Conservation (phyloP, 2,113 vertebrate species). For the Otolemur garnettii region DNA sequence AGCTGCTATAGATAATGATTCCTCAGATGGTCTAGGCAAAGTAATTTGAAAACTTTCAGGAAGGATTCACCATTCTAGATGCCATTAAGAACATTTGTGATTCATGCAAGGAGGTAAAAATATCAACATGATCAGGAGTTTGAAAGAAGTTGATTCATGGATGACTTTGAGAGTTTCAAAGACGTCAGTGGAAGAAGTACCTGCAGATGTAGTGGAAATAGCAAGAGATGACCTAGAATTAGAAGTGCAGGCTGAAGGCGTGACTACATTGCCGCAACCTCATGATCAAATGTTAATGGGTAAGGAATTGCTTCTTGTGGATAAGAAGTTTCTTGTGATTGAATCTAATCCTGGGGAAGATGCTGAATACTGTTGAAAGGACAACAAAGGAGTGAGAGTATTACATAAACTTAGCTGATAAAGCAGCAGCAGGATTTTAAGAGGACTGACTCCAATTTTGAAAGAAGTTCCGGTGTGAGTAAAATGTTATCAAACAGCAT, state of each 20-base stretch:
- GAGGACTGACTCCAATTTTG: background rate
- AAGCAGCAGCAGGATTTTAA: background rate
- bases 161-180: background rate
- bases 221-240: background rate
- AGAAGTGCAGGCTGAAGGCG: background rate
- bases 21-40: background rate
- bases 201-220: background rate
- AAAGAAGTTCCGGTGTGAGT: background rate
- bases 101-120: background rate
- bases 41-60: background rate
- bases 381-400: background rate
- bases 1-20: background rate
- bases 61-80: background rate
- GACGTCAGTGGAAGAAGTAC: background rate
- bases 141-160: background rate
- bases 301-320: background rate
- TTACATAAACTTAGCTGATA: background rate
- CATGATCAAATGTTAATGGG: background rate
- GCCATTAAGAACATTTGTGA: background rate
- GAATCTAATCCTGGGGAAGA: background rate
- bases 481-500: background rate
- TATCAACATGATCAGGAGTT: background rate
- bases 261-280: background rate
- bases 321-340: background rate
- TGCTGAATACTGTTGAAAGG: background rate